Evolutionary conservation across 1,140 invertebrate genomes (phyloP).

Genomic region (Xylocopa sonorina): DNA sequence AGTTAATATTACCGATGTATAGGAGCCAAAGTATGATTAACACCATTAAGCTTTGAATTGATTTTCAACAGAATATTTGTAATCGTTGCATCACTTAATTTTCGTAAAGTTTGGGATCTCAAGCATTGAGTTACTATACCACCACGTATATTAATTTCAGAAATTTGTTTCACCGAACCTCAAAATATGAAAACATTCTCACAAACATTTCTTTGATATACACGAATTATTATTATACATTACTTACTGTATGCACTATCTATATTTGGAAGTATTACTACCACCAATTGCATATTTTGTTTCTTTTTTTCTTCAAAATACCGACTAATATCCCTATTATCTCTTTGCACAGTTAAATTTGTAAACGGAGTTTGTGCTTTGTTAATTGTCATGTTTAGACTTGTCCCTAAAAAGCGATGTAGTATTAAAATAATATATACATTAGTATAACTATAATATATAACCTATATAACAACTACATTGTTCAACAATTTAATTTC

Average conservation of each 20-base stretch:
- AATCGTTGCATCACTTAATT: conserved; percentile 80
- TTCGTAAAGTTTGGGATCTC: conserved; percentile 83
- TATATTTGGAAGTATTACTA: conserved; percentile 82
- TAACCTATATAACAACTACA: too few species aligned
- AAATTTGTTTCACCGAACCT: conserved; percentile 86
- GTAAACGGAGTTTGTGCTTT: conserved; percentile 58
- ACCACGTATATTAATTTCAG: conserved; percentile 85
- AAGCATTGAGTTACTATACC: conserved; percentile 93
- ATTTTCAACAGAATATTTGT: conserved; percentile 92
- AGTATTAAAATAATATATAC: neutral
- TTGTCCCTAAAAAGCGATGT: neutral
- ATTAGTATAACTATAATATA: too few species aligned
- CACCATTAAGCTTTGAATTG: conserved; percentile 92
- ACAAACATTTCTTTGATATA: neutral
- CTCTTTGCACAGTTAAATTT: neutral
- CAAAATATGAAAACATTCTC: conserved; percentile 15
- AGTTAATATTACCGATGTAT: conserved; percentile 36
- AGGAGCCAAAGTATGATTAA: conserved; percentile 87
- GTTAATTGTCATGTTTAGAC: conserved; percentile 66
- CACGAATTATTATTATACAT: neutral
- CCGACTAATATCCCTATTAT: conserved; percentile 28
- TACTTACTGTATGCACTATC: conserved; percentile 79
- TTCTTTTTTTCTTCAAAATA: conserved; percentile 64
- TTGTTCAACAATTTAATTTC: too few species aligned
- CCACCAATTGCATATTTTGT: conserved; percentile 76